phyloP scores from a whole-genome alignment of 2,888 invertebrate species.

The Zeuzera pyrina region DNA sequence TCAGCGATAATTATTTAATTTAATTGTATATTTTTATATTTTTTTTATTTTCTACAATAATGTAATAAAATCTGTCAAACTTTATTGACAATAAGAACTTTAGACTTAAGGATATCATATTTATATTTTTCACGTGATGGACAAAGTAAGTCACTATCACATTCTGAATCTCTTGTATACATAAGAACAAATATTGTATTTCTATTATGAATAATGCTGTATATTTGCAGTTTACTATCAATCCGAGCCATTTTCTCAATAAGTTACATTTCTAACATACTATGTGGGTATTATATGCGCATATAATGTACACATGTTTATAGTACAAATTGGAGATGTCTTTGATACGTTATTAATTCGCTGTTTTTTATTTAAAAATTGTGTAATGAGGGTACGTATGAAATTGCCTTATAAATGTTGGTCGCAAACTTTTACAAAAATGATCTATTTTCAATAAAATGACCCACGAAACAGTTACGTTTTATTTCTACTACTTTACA shows the following conservation, averaged over 20 bases:
- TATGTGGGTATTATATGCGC: constrained; percentile 21
- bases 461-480: too few relatives aligned
- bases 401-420: too few relatives aligned
- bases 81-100: constrained; percentile 45
- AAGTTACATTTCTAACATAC: constrained; percentile 20
- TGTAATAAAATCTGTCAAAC: constrained; percentile 11
- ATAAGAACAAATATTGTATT: not conserved
- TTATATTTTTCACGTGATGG: too few relatives aligned
- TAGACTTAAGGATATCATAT: constrained; percentile 23
- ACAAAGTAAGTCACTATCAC: too few relatives aligned
- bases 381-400: not conserved
- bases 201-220: not conserved
- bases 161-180: not conserved
- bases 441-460: too few relatives aligned
- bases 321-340: constrained; percentile 18
- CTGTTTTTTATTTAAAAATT: constrained; percentile 8
- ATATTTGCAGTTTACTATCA: constrained; percentile 22
- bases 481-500: too few relatives aligned
- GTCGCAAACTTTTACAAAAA: too few relatives aligned
- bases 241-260: constrained; percentile 64
- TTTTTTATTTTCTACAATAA: not conserved
- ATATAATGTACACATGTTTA: too few relatives aligned
- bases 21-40: constrained; percentile 1
- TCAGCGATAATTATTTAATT: too few relatives aligned
- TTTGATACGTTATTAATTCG: constrained; percentile 14